Base-by-base conservation (phyloP, 1,140 invertebrate species). In the Leptinotarsa texana region DNA sequence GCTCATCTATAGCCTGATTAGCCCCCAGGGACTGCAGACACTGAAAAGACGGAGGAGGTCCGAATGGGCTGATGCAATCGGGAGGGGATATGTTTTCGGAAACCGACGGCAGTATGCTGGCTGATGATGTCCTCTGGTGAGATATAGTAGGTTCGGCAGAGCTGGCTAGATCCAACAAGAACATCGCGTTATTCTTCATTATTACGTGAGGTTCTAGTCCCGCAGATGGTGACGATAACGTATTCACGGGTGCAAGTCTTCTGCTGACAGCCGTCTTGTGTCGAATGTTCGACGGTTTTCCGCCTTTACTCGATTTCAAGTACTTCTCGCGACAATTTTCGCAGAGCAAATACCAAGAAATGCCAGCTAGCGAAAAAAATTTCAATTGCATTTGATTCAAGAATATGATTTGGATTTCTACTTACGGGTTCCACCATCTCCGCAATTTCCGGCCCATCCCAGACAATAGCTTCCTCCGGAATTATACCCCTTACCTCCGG, bases 111-210 rank as follows among this genome's bases (percentile, higher is more conserved):
- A 91, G 86, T 24, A 88, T 70, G 74, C 75, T 88, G 24, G 88
- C 86, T 2, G 90, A 89, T 0, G 89, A 86, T 17, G 67, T 80
- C 77, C 88, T 83, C 42, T 88, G 87, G 33, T 87, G 87, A 63
- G 73, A 72, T 63, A 83, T 82, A 86, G 86, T 87, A 11, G 86
- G 85, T 13, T 89, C 88, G 13, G 88, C 90, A 1, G 93, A 90
- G 78, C 93, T 93, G 1, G 93, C 93, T 65, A 99, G 84, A 82
- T 98, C 96, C 69, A 99, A 86, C 13, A 99, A 85, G 84, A 99
- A 99, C 86, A 97, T 91, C 1, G 97, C 96, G 85, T 99, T 99
- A 82, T 96, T 95, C 77, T 94, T 94, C 88, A 99, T 94, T 0
- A 93, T 89, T 17, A 92, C 83, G 82, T 97, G 95, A 6, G 92